Conservation (phyloP, 2,888 invertebrate genomes). For the Anoplius nigerrimus region DNA sequence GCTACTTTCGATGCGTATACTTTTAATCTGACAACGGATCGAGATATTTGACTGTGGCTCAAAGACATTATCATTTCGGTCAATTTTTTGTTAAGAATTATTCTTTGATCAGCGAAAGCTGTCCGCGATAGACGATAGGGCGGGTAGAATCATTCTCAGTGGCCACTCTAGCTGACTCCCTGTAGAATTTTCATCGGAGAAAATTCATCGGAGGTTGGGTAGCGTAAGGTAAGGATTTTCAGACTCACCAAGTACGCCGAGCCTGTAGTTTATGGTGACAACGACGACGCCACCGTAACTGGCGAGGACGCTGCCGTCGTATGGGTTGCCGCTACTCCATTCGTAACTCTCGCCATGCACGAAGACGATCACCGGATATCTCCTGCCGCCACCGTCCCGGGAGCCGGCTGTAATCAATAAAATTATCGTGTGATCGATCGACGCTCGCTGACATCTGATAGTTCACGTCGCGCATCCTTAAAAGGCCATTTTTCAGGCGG, state of each 20-base stretch:
- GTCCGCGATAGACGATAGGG: too few species aligned
- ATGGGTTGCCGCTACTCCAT: conserved; percentile 98
- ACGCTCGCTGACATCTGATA: conserved; percentile 46
- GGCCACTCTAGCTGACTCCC: too few species aligned
- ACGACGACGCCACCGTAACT: conserved; percentile 94
- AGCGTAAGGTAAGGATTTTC: too few species aligned
- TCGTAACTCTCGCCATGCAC: conserved; percentile 97
- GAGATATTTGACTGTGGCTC: too few species aligned
- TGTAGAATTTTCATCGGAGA: too few species aligned
- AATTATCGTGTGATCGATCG: conserved; percentile 65
- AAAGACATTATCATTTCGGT: too few species aligned
- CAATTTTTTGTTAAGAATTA: too few species aligned
- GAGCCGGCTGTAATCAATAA: conserved; percentile 79
- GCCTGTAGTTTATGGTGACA: conserved; percentile 90
- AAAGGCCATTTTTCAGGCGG: conserved; percentile 56
- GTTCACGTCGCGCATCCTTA: conserved; percentile 47
- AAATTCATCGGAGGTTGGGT: too few species aligned
- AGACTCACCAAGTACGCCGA: conserved; percentile 86
- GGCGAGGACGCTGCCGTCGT: conserved; percentile 96
- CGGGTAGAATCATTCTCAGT: too few species aligned
- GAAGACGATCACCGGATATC: conserved; percentile 94
- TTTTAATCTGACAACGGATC: too few species aligned
- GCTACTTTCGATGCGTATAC: too few species aligned
- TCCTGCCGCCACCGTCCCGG: conserved; percentile 77
- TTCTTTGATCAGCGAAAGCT: too few species aligned